Base-by-base conservation (phyloP, 1,140 invertebrate species). In the Oncopodura yosiiana region DNA sequence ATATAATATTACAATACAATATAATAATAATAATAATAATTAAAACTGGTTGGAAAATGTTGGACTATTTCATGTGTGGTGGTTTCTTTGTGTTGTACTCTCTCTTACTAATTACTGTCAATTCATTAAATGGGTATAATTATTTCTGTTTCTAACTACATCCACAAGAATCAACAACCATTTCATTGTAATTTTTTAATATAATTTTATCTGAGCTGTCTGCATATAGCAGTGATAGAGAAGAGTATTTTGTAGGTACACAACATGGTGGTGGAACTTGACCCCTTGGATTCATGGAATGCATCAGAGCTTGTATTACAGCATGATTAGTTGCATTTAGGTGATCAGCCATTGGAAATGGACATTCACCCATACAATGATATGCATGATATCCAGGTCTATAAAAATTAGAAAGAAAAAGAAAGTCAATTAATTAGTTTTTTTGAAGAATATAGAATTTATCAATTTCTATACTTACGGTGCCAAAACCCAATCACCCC, bases 401-500 rank as follows among this genome's bases (percentile, higher is more conserved):
- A n/a, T n/a, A n/a, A n/a, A n/a, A n/a, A n/a, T n/a, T n/a, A n/a
- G n/a, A n/a, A n/a, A n/a, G n/a, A n/a, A n/a, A n/a, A n/a, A n/a
- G n/a, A n/a, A n/a, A n/a, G n/a, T n/a, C n/a, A n/a, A n/a, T n/a
- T n/a, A n/a, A n/a, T n/a, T n/a, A n/a, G n/a, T n/a, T n/a, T n/a
- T n/a, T n/a, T n/a, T n/a, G n/a, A n/a, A n/a, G n/a, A n/a, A n/a
- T n/a, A n/a, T n/a, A n/a, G n/a, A n/a, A n/a, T n/a, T n/a, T n/a
- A n/a, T n/a, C n/a, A n/a, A n/a, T n/a, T n/a, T n/a, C n/a, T n/a
- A n/a, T n/a, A n/a, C n/a, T n/a, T n/a, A n/a, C n/a, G 95, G 95
- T 6, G 94, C 94, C n/a, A 99, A 89, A 65, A 99, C 98, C 95
- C 95, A 99, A 72, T 96, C 91, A 66, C 88, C 87, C 95, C 95